phyloP scores from a whole-genome alignment of 1,140 invertebrate genomes.

The Cardiocondyla obscurior region DNA sequence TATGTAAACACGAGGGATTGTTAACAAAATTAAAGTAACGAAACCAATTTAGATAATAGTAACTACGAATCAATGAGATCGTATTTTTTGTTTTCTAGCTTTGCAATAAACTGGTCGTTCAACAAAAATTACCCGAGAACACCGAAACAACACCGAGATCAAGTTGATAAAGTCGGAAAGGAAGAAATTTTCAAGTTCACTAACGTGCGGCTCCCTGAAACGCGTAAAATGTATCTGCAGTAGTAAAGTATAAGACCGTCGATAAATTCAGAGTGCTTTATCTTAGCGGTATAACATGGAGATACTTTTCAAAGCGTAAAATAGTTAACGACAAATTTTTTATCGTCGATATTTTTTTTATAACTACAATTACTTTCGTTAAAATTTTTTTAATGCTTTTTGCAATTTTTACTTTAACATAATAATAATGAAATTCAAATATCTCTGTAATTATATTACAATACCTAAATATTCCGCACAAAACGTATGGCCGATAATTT shows the following conservation, averaged over 20 bases:
- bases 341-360: not conserved
- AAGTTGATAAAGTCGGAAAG: slow-evolving; percentile 48
- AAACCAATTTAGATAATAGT: not conserved
- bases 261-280: slow-evolving; percentile 27
- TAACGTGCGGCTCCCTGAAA: slow-evolving; percentile 54
- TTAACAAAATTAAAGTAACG: not conserved
- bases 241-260: not conserved
- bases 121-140: slow-evolving; percentile 65
- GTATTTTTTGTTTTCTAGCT: no score
- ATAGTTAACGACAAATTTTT: not conserved
- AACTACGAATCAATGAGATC: not conserved
- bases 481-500: not conserved
- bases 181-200: slow-evolving; percentile 39
- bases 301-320: not conserved
- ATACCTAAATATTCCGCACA: not conserved
- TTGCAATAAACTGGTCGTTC: slow-evolving; percentile 71
- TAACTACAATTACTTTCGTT: not conserved
- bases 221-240: not conserved
- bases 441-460: not conserved
- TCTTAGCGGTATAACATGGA: not conserved
- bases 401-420: no score
- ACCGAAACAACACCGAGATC: not conserved
- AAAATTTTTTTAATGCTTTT: not conserved
- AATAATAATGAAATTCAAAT: not conserved
- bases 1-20: not conserved